These are phyloP conservation scores for Gryon sp. DNA, from an alignment of 1,140 invertebrate genomes.

Conservation along the genomic window DNA sequence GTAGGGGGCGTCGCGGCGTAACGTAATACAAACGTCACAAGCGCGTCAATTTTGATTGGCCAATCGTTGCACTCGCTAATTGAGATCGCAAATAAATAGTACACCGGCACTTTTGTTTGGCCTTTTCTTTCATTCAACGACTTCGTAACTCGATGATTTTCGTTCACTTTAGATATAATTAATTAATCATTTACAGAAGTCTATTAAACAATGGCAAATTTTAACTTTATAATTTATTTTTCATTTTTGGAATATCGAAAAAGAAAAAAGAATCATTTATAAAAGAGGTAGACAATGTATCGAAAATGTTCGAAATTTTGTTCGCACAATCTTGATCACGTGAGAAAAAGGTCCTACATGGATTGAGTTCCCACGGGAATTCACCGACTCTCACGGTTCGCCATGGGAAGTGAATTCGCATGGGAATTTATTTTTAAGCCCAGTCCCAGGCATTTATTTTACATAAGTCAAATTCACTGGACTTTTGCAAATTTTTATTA, in stretches of 20 bases:
- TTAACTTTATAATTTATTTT: too few species aligned
- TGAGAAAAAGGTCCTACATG: slow-evolving; percentile 54
- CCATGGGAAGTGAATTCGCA: slow-evolving; percentile 61
- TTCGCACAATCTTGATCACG: slow-evolving; percentile 47
- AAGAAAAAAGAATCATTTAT: too few species aligned
- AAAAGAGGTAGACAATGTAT: too few species aligned
- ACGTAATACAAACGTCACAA: slow-evolving; percentile 27
- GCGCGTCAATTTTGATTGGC: slow-evolving; percentile 47
- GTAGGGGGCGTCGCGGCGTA: slow-evolving; percentile 52
- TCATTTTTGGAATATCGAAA: too few species aligned
- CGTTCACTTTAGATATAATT: too few species aligned
- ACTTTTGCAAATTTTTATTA: background rate
- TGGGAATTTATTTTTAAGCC: slow-evolving; percentile 58
- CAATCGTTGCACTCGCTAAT: slow-evolving; percentile 28
- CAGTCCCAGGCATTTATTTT: slow-evolving; percentile 36
- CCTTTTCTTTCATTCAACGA: too few species aligned
- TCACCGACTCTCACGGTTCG: slow-evolving; percentile 50
- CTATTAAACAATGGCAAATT: too few species aligned
- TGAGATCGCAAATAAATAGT: slow-evolving; percentile 36
- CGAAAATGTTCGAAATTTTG: slow-evolving; percentile 21
- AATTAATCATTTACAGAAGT: too few species aligned
- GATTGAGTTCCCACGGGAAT: slow-evolving; percentile 56
- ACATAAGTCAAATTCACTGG: too few species aligned
- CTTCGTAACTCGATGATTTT: too few species aligned
- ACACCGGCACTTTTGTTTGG: background rate